Evolutionary conservation across 2,888 invertebrate genomes (phyloP), one percentile per base, ranked within the genome.

Genomic region (Hedychridium roseum): DNA sequence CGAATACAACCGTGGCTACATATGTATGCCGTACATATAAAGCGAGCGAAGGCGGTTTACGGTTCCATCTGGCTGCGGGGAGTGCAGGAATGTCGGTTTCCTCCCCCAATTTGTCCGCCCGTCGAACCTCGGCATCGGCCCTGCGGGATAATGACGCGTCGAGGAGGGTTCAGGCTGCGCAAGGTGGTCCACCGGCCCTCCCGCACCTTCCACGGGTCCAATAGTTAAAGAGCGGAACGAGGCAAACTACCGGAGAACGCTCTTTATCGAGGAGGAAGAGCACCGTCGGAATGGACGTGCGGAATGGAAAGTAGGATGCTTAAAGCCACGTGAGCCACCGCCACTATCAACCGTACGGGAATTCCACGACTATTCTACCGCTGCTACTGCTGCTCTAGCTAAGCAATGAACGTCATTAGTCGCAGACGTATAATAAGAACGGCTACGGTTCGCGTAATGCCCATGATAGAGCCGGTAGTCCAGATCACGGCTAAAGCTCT

Each of bases 1-100:
- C 64, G 63, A 54, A 62, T 68, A 70, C 70, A 64, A 66, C 60
- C 60, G 57, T 57, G 64, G n/a, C n/a, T 66, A 68, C 67, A 66
- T 71, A 64, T 67, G 68, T 69, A 69, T 66, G 66, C n/a, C n/a
- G n/a, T n/a, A 66, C 66, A 70, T 53, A 34, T 57, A 34, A 47
- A 54, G 36, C 43, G 50, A 27, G 40, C 51, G 43, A 17, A 30
- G n/a, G n/a, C n/a, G n/a, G n/a, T n/a, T n/a, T n/a, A n/a, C n/a
- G n/a, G n/a, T n/a, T n/a, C n/a, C n/a, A n/a, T n/a, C n/a, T n/a
- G n/a, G 40, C 38, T 37, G 9, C 40, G 51, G 40, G 43, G 2
- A 23, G 23, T 9, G 23, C 23, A 9, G 23, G 4, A 1, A 45
- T 53, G 35, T 51, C 47, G 49, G 43, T 49, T 50, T 50, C 35